Evolutionary conservation across 2,888 invertebrate genomes (phyloP), one percentile per base, ranked within the genome.

Genomic region (Tuberolachnus salignus): DNA sequence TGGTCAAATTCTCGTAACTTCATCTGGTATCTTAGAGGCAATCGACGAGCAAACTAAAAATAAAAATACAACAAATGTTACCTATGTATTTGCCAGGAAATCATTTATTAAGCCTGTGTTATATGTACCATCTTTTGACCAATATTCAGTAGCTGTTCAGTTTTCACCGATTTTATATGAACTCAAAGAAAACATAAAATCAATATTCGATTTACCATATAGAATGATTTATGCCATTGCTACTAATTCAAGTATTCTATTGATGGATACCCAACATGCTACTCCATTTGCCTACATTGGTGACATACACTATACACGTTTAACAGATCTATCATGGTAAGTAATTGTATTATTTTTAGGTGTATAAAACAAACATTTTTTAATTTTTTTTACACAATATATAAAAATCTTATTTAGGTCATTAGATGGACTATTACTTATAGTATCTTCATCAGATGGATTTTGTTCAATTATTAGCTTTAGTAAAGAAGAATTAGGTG

Each of bases 181-280:
- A 83, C 85, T 92, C 19, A 87, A 89, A 4, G 85, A 85, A 70
- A 89, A 89, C 14, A 74, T 69, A 26, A 83, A 84, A 11, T 85
- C 90, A 1, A 85, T 89, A 16, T 86, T 92, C 82, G 85, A 89
- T 14, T 85, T 93, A 59, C 91, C 92, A 0, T 93, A 92, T 84
- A 89, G 98, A 81, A 89, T 94, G 87, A 87, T 99, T 80, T 94
- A 97, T 85, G 98, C 98, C 0, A 92, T 98, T 16, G 96, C 94
- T 23, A 95, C 97, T 1, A 91, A 92, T 83, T 92, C 92, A 83
- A 91, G 94, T 42, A 91, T 99, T 49, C 87, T 94, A 80, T 86
- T 97, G 57, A 95, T 94, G 84, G 96, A 97, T 84, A 95, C 95
- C 0, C 94, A 96, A 85, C 94, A 94, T 84, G 85, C 87, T 4